Base-by-base conservation (phyloP, 2,888 invertebrate genomes). In the Drosophila stalkeri region DNA sequence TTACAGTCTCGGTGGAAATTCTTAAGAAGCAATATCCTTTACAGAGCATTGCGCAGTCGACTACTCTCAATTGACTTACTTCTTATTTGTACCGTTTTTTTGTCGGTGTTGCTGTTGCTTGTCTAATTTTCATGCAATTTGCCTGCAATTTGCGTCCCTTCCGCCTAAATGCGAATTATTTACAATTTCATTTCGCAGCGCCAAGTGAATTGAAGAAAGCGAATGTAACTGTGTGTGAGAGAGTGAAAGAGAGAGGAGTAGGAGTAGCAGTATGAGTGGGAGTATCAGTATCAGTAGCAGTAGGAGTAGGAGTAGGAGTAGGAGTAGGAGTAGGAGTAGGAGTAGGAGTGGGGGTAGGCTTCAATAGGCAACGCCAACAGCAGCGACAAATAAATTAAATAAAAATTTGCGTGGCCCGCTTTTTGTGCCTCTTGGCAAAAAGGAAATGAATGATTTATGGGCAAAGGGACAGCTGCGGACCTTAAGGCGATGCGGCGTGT, bases 391-490 rank as follows among this genome's bases (percentile, higher is more conserved):
- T 65, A 77, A 80, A 75, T 82, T 80, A 77, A 86, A 86, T 75
- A 75, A 68, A 69, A 83, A 77, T 74, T 74, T 63, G 59, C 71
- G 56, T 64, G 57, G 49, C 44, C 44, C 65, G 54, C 57, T 60
- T 74, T 79, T 70, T 64, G 43, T 66, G 63, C 61, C 66, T 71
- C 71, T 71, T 64, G 66, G 71, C 66, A 57, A 61, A 47, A 62
- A 56, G 82, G 81, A 81, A 82, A 74, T 79, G 70, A 86, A 86
- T 86, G 87, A 83, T 83, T 83, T 83, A 83, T 86, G 73, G 55
- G 52, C 52, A 37, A 55, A 20, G 41, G 55, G 54, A 54, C 39
- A 54, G 54, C 54, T 3, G 55, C 27, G 27, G 55, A 31, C 52
- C 35, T 33, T 31, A 35, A n/a, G 31, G 51, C 56, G n/a, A 18